Evolutionary conservation across 2,797 vertebrate genomes (phyloP), one percentile per base, ranked within the genome.

Genomic region (Gobio occitaniae): DNA sequence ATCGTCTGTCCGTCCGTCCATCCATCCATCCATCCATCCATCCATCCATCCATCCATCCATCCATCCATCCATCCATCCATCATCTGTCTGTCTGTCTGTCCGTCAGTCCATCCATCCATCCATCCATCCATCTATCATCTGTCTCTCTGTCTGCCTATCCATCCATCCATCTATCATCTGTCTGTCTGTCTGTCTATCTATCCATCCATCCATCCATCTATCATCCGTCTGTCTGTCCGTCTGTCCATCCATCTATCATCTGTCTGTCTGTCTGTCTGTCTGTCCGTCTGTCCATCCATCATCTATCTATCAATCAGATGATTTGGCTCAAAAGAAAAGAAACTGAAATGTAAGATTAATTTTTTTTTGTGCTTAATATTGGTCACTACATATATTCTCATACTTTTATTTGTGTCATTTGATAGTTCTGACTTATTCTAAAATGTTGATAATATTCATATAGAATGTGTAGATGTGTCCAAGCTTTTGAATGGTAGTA

Each of bases 71-170:
- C 3, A 10, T 56, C 19, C 10, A 21, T 10, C 17, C 0, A 17
- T 54, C 2, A 19, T 17, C 50, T 0, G 19, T 54, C 54, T 32
- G 0, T 17, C 50, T 2, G 0, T 52, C 50, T 6, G 2, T 17
- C 52, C 0, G 7, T 8, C 1, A 0, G 38, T 41, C 8, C 0
- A 1, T 56, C 6, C 0, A 10, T 56, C 54, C 0, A 10, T 56
- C 54, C 0, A 10, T 56, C 54, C 1, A 10, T 56, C 54, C 2
- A 21, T 56, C 17, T 1, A 17, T 54, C 1, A 3, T 54, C 52
- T 2, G 0, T 56, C 54, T 0, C 0, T 56, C 52, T 2, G 1
- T 41, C 6, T 7, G 6, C n/a, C 54, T 7, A 0, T 54, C 52
- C 11, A 0, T 41, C 52, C 2, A 1, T 54, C 52, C 2, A 0